Base-by-base conservation (phyloP, 2,113 vertebrate genomes). In the Anthoscopus minutus region DNA sequence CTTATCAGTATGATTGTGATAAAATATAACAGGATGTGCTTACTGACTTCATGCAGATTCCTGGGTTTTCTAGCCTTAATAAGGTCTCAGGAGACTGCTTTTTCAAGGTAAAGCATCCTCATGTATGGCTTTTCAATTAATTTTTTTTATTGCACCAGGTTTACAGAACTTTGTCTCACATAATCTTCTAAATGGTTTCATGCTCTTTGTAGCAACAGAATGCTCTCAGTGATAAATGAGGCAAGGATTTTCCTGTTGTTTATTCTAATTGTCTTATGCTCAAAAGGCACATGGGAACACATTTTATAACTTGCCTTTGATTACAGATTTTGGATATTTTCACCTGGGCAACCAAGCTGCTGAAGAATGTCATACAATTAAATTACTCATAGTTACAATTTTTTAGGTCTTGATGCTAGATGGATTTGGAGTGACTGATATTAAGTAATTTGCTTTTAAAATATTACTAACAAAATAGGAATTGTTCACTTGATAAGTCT, bases 251-350 rank as follows among this genome's bases (percentile, higher is more conserved):
- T 87, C 45, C 57, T 96, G 62, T 81, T 71, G 74, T 50, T 94
- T 92, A 92, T 93, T 95, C 70, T 96, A 96, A 95, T 96, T 81
- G 58, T 64, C 44, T 95, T 86, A 19, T 30, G 30, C 57, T 96
- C 56, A 60, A 94, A 97, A 96, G 69, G 48, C 58, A 76, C 17
- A n/a, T 7, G 66, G 90, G 54, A 77, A 78, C 19, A 47, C 12
- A 50, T 93, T 94, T 92, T 78, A 72, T 94, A 93, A 45, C 56
- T 87, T 80, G 18, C 16, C 24, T 92, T 94, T 81, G 57, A 95
- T 92, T 92, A 53, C 35, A 60, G 47, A 54, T 83, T 94, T 94
- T 64, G 47, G 33, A 45, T 94, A 83, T 87, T 92, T 94, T 95
- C n/a, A 78, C 66, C 78, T 72, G 74, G 51, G 54, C 91, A 93